Evolutionary conservation across 2,888 invertebrate species (phyloP), one percentile per base, ranked within the genome.

Genomic region (Cenopis cana): DNA sequence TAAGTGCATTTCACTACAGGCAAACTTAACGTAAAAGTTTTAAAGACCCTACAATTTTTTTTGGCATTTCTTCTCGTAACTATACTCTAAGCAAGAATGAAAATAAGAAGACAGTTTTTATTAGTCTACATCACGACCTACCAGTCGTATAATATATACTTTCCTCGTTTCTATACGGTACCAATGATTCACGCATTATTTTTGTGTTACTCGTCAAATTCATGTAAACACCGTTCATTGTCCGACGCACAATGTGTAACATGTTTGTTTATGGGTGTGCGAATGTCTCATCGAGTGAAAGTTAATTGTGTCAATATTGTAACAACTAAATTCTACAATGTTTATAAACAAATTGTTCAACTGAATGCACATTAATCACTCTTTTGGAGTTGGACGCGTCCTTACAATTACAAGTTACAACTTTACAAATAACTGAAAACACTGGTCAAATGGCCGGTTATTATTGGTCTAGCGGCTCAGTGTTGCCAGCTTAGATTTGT

Each of bases 171-270:
- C 52, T 52, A 52, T 38, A 38, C 52, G 29, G 50, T 62, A 62
- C 17, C 14, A 20, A 55, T 29, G 57, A 38, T 18, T 20, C 20
- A 33, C 8, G 29, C 29, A 17, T 60, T 36, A 52, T 36, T 36
- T 33, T 62, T 62, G 20, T n/a, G 17, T 29, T 20, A 64, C 52
- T 36, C n/a, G 33, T 18, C 61, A 11, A 54, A 52, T 52, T 54
- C 18, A 1, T 38, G 18, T 52, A 20, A 49, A 55, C 64, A 69
- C 57, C 14, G 14, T 50, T 59, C 70, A 70, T 60, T 66, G 52
- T 69, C 11, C n/a, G 59, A 60, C 18, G 65, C 70, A 70, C 67
- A 54, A 52, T 57, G 52, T 67, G 67, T 62, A n/a, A n/a, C n/a
- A 17, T 67, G 49, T 71, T 20, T 61, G 24, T 62, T 61, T 69